A percentile compares a stretch with the other conserved stretches of the same genome.
These are phyloP conservation scores for Apodemus sylvaticus DNA, from an alignment of 2,113 vertebrate genomes.

Conservation along the genomic window DNA sequence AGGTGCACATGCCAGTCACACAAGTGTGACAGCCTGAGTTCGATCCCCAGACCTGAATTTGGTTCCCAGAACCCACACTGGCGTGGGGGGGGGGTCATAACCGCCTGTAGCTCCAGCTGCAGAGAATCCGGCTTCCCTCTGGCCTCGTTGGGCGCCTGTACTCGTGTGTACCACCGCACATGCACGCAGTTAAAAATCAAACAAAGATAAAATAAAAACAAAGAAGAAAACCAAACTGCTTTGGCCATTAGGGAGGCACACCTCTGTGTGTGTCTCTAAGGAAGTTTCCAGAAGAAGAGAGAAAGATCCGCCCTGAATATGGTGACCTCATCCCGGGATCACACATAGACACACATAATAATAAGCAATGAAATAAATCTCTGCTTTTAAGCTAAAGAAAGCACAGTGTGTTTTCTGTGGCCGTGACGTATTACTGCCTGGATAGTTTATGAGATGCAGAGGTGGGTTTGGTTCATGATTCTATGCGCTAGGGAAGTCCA, in stretches of 20 bases:
- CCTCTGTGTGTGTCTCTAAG: not conserved
- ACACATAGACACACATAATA: not conserved
- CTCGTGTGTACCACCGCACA: not conserved
- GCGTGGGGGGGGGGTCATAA: not conserved
- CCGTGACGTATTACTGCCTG: not conserved
- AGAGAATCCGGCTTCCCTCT: not conserved
- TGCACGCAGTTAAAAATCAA: not conserved
- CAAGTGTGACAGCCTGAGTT: not conserved
- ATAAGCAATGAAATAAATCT: not conserved
- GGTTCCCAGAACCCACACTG: not conserved
- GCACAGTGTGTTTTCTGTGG: not conserved
- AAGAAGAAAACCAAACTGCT: not conserved
- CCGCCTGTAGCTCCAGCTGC: not conserved
- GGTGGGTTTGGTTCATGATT: not conserved
- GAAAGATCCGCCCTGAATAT: not conserved
- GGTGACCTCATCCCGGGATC: not conserved
- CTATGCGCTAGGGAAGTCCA: not conserved
- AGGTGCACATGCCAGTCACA: not conserved
- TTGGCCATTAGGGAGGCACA: not conserved
- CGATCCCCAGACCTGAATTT: not conserved
- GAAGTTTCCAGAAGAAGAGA: not conserved
- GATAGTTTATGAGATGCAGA: not conserved
- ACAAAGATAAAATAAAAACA: not conserved
- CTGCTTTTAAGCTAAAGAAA: not conserved
- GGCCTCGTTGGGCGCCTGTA: not conserved